These are phyloP conservation scores for Conopomorpha cramerella DNA, from an alignment of 1,140 invertebrate genomes.

Conservation along the genomic window DNA sequence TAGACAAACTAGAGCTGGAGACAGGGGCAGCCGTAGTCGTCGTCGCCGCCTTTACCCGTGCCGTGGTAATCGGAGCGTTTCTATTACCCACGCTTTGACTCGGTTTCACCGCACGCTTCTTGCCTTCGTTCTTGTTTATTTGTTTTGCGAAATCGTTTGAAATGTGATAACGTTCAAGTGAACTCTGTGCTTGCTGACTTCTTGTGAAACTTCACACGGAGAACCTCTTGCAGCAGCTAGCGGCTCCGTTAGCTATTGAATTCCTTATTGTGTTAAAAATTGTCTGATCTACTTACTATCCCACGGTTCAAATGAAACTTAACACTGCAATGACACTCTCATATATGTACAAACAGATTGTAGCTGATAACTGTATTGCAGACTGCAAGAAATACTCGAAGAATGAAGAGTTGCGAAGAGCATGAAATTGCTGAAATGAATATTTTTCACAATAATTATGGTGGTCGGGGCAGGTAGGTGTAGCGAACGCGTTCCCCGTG, in stretches of 20 bases:
- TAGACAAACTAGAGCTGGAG: not conserved
- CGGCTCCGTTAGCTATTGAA: constrained; percentile 36
- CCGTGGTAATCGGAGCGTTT: constrained; percentile 58
- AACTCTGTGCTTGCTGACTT: constrained; percentile 25
- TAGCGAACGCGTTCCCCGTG: constrained; percentile 21
- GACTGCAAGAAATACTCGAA: too few species aligned
- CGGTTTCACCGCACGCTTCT: constrained; percentile 57
- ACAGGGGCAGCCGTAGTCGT: constrained; percentile 3
- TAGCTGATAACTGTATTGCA: too few species aligned
- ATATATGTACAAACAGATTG: too few species aligned
- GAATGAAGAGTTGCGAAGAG: too few species aligned
- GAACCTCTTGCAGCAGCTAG: constrained; percentile 27
- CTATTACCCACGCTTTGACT: constrained; percentile 57
- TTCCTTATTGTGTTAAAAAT: too few species aligned
- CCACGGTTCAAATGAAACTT: too few species aligned
- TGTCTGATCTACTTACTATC: too few species aligned
- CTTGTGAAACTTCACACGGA: constrained; percentile 50
- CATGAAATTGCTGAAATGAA: constrained; percentile 46
- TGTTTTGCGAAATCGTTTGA: constrained; percentile 59
- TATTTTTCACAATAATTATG: constrained; percentile 55
- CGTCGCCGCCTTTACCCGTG: constrained; percentile 15
- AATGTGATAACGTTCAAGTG: constrained; percentile 53
- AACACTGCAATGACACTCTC: too few species aligned
- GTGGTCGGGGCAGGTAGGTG: constrained; percentile 36
- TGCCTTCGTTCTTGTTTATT: constrained; percentile 55